Evolutionary conservation across 2,888 invertebrate species (phyloP).

Genomic region (Drosophila flavopinicola): DNA sequence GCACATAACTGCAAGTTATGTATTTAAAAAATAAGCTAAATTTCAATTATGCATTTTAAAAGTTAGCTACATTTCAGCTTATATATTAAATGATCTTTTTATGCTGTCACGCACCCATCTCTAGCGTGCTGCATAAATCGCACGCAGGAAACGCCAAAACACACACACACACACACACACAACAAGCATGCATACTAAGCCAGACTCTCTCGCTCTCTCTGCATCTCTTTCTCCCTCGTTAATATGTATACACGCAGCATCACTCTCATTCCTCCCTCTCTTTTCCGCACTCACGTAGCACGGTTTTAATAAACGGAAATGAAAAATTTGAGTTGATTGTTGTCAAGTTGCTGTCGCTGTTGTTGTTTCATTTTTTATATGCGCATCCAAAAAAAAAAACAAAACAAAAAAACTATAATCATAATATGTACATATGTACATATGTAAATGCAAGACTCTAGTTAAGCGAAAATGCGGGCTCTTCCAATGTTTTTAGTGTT

Average conservation of each 20-base stretch:
- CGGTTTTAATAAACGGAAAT: slow-evolving; percentile 76
- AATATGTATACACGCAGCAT: slow-evolving; percentile 34
- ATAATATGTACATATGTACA: slow-evolving; percentile 34
- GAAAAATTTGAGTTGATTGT: slow-evolving; percentile 79
- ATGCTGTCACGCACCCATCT: slow-evolving; percentile 23
- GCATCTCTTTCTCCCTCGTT: slow-evolving; percentile 6
- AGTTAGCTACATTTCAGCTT: too few species aligned
- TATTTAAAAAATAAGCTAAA: too few species aligned
- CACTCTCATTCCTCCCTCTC: slow-evolving; percentile 12
- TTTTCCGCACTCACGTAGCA: slow-evolving; percentile 13
- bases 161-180: slow-evolving; percentile 36
- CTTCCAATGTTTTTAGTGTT: slow-evolving; percentile 27
- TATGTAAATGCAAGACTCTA: slow-evolving; percentile 31
- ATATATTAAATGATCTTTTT: not conserved
- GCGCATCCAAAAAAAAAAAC: slow-evolving; percentile 21
- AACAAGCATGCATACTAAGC: slow-evolving; percentile 11
- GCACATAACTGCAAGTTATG: too few species aligned
- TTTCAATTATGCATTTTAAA: too few species aligned
- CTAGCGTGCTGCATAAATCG: slow-evolving; percentile 65
- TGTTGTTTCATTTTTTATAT: slow-evolving; percentile 36
- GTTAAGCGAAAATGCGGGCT: slow-evolving; percentile 56
- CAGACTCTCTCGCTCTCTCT: slow-evolving; percentile 1
- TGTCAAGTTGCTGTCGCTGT: slow-evolving; percentile 58
- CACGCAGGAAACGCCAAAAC: slow-evolving; percentile 60
- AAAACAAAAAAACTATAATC: slow-evolving; percentile 15